Evolutionary conservation across 2,888 invertebrate species (phyloP).

Genomic region (Amphipyra tragopoginis): DNA sequence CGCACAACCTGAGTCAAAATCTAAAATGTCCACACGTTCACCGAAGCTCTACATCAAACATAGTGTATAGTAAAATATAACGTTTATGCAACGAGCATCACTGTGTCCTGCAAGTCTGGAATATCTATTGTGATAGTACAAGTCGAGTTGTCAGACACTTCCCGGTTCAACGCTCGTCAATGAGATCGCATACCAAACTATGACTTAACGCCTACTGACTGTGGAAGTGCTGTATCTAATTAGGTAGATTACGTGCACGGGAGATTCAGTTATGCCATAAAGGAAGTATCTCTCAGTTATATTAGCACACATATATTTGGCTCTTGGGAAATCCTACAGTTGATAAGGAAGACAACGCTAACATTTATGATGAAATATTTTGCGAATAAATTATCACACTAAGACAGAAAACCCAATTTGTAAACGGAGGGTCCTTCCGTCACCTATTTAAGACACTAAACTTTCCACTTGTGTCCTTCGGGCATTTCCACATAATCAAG

Average conservation of each 20-base stretch:
- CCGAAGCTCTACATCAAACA: neutral
- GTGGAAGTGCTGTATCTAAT: conserved; percentile 60
- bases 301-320: conserved; percentile 32
- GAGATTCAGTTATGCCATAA: conserved; percentile 55
- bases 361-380: neutral
- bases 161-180: conserved; percentile 79
- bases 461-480: neutral
- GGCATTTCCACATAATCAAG: neutral
- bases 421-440: no score
- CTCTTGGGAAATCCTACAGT: conserved; percentile 23
- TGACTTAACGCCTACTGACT: conserved; percentile 66
- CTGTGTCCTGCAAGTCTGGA: conserved; percentile 55
- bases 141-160: conserved; percentile 64
- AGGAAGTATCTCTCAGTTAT: conserved; percentile 43
- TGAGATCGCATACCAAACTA: conserved; percentile 72
- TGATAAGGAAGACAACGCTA: conserved; percentile 23
- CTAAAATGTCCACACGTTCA: neutral
- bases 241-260: conserved; percentile 54
- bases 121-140: conserved; percentile 67
- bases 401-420: neutral
- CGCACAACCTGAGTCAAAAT: neutral
- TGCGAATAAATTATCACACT: conserved; percentile 1
- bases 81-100: conserved; percentile 43
- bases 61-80: conserved; percentile 29
- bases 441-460: neutral